Conservation (phyloP, 2,888 invertebrate species). For the Melinopterus prodromus region DNA sequence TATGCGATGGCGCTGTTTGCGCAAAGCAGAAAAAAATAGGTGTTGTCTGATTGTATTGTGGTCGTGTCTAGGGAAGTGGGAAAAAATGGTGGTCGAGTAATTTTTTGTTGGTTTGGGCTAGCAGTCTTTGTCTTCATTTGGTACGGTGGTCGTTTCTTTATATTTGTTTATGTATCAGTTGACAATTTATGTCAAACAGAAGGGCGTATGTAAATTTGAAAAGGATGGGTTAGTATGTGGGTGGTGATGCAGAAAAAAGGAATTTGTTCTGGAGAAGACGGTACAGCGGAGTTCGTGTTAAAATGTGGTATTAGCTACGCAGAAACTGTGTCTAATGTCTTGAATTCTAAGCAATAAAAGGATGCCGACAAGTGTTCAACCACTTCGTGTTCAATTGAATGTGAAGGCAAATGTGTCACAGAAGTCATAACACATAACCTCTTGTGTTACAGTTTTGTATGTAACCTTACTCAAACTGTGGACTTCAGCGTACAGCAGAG, state of each 20-base stretch:
- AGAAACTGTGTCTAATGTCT: no score
- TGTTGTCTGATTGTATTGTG: not conserved
- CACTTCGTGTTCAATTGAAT: no score
- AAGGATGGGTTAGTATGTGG: not conserved
- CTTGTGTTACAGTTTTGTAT: no score
- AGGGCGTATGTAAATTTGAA: not conserved
- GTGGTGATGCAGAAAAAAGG: not conserved
- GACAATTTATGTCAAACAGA: slow-evolving; percentile 4
- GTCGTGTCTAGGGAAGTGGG: not conserved
- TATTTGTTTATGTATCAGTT: not conserved
- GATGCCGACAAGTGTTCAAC: no score
- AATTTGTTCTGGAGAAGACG: not conserved
- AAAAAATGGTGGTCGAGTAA: not conserved
- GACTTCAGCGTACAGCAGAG: no score
- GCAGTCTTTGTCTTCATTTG: not conserved
- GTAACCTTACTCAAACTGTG: no score
- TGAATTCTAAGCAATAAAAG: no score
- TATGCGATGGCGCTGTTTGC: not conserved
- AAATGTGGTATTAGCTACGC: no score
- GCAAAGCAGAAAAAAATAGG: not conserved
- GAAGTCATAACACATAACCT: no score
- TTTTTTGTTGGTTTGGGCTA: not conserved
- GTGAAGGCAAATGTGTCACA: no score
- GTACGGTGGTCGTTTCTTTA: not conserved
- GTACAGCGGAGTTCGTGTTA: not conserved